Base-by-base conservation (phyloP, 2,797 vertebrate genomes). In the Pyrocephalus nanus region DNA sequence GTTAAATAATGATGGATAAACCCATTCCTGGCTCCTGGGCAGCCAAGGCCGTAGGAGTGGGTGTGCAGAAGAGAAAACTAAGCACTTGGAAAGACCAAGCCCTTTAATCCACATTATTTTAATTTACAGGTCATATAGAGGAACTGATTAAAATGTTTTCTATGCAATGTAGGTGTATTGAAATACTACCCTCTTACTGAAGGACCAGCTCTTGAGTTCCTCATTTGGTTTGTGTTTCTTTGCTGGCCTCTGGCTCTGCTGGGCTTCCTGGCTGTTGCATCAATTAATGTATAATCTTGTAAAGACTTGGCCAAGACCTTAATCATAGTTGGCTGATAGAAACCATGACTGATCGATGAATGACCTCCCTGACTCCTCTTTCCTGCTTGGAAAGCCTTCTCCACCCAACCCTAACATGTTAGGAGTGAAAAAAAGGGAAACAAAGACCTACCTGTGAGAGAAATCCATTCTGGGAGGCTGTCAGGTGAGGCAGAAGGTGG, bases 321-420 rank as follows among this genome's bases (percentile, higher is more conserved):
- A 29, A 34, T 57, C 19, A 11, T 34, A 67, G 48, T 40, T 34
- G 19, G 32, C 21, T 84, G 34, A 29, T 79, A 54, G 34, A 67
- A 90, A 61, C 13, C 0, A 0, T 61, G 43, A 30, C 48, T 23
- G 17, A 32, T 13, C n/a, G 23, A 55, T 40, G 58, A 75, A 79
- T 12, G 20, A 57, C 21, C 60, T 78, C n/a, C 34, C 12, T 38
- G 50, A 76, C 26, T 62, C 73, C 34, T 1, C 22, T 54, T 62
- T 67, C 15, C 25, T 22, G 4, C 23, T 91, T 78, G 76, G 38
- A 53, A 72, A 18, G 11, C 69, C 72, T 47, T 65, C 43, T 6
- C 8, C 21, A 22, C 69, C 47, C 47, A 11, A 21, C 43, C 4
- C 34, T 57, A 2, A 11, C 8, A 0, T 1, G 34, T 25, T 14